Base-by-base conservation (phyloP, 2,113 vertebrate species). In the Suricata suricatta region DNA sequence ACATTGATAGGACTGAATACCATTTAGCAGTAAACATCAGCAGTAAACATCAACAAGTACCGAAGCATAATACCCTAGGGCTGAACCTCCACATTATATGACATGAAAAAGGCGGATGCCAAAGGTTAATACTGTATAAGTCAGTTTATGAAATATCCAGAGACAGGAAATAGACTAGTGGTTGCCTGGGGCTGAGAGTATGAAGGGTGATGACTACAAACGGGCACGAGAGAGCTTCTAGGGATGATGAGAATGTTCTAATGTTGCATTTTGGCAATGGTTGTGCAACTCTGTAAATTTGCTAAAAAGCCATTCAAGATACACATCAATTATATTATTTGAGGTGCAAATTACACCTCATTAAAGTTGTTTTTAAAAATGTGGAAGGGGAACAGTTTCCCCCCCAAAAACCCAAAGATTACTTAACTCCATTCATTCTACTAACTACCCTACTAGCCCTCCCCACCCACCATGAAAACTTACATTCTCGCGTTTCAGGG, bases 181-280 rank as follows among this genome's bases (percentile, higher is more conserved):
- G 2, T 14, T 21, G 15, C 27, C 29, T 90, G 29, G 13, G 4
- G 1, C 12, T 44, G 2, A 14, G 10, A 2, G 0, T 90, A 3
- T 47, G n/a, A 81, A 79, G 6, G 27, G 6, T 33, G 86, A 6
- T 38, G 44, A 63, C 2, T 44, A 1, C 2, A 79, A 23, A 31
- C 14, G 7, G 3, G 4, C 54, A 41, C 31, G 21, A 63, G 7
- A 19, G 2, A 64, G 81, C 4, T 76, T 41, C 71, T 19, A 2
- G 21, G n/a, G 3, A 3, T 31, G 2, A 76, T 44, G 8, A 35
- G 50, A 68, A 16, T 69, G 2, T 52, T 54, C 35, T 54, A 54
- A 33, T 44, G 23, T 44, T 66, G 68, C 6, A 31, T 76, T 84
- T 41, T 29, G 7, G 10, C 3, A 10, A n/a, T 25, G 27, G 5